phyloP scores from a whole-genome alignment of 2,888 invertebrate species.

The Spialia ferax region DNA sequence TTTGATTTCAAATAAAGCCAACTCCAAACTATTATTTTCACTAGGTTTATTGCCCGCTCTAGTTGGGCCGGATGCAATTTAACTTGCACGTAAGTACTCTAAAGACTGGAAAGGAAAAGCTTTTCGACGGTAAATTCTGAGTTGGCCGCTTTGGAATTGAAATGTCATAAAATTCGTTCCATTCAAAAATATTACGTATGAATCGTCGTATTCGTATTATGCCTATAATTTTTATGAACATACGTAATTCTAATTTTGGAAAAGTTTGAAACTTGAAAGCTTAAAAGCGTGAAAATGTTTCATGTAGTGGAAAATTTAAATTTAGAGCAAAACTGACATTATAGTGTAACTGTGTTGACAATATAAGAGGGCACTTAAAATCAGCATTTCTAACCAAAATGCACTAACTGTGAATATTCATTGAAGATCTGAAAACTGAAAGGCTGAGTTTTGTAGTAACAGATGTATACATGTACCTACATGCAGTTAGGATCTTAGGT shows the following conservation, averaged over 20 bases:
- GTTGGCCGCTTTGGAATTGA: background rate
- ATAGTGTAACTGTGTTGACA: no score
- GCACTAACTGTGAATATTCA: no score
- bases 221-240: background rate
- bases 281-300: background rate
- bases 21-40: conserved; percentile 33
- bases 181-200: background rate
- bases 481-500: no score
- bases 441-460: no score
- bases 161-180: background rate
- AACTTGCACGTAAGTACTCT: conserved; percentile 3
- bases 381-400: no score
- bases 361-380: conserved; percentile 22
- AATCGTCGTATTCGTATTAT: background rate
- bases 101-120: conserved; percentile 6
- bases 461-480: no score
- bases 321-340: background rate
- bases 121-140: background rate
- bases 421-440: conserved; percentile 19
- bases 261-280: background rate
- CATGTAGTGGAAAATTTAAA: background rate
- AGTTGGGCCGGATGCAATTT: conserved; percentile 22
- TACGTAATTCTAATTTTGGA: background rate
- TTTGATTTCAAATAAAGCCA: conserved; percentile 36
- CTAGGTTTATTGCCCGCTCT: conserved; percentile 29